Base-by-base conservation (phyloP, 1,140 invertebrate genomes). In the Pectinophora gossypiella region DNA sequence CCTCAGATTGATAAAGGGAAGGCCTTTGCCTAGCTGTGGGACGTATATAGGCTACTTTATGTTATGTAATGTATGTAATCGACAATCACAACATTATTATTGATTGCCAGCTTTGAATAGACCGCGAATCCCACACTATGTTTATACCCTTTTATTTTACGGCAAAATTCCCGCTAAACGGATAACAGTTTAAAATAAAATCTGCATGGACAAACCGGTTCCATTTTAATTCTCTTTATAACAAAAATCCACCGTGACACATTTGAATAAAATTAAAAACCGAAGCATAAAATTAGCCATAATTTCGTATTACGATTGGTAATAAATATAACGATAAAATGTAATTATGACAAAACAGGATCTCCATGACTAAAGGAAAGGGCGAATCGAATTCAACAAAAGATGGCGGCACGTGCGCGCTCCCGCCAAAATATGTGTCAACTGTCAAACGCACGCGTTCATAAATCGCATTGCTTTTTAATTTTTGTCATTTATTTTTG, bases 351-450 rank as follows among this genome's bases (percentile, higher is more conserved):
- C 62, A 64, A 50, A 56, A 56, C 56, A 46, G 48, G 73, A 76
- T 73, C 63, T 59, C 51, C 64, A 66, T 68, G 40, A 51, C 68
- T 57, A 73, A 68, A 42, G 52, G 56, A 61, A 65, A 56, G 51
- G 62, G 66, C 64, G 69, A 47, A 54, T 54, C 75, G 45, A 76
- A 81, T 68, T 19, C 12, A 43, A 70, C 61, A 76, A 77, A 64
- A 76, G 72, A 70, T 68, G 73, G 66, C 66, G 68, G 51, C 76
- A 72, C 75, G 76, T 72, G 76, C 63, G 56, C 19, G 54, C 50
- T 68, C n/a, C n/a, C n/a, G n/a, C 68, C 60, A 60, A 71, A 79
- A 72, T 72, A 50, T 65, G 61, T 69, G 75, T 69, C 73, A 73
- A 64, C 62, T 62, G 59, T 18, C 40, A 42, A 27, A 27, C 23